Evolutionary conservation across 2,113 vertebrate genomes (phyloP).

Genomic region (Myrmecophaga tridactyla): DNA sequence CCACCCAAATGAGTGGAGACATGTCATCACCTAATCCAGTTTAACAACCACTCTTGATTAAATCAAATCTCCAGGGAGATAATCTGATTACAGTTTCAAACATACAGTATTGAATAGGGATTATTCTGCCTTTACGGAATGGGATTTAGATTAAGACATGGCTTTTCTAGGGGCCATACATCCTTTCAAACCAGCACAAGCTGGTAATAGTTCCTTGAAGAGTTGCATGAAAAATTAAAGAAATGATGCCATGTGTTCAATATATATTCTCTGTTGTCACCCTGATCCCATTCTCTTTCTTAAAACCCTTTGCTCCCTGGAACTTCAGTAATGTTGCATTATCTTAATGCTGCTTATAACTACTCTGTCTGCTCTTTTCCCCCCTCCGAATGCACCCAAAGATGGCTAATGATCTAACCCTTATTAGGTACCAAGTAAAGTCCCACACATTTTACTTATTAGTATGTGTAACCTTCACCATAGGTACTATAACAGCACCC

Average conservation of each 20-base stretch:
- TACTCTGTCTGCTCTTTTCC: background rate
- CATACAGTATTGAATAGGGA: too few species aligned
- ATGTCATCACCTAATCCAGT: too few species aligned
- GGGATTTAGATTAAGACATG: too few species aligned
- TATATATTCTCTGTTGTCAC: background rate
- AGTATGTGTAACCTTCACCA: background rate
- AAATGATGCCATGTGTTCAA: rapidly evolving
- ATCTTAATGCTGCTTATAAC: background rate
- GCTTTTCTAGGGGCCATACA: too few species aligned
- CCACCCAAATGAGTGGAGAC: too few species aligned
- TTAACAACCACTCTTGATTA: too few species aligned
- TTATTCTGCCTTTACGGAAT: too few species aligned
- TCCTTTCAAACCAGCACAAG: too few species aligned
- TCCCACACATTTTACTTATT: background rate
- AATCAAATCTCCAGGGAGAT: too few species aligned
- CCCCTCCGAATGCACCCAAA: background rate
- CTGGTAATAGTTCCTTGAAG: background rate
- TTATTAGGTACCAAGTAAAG: background rate
- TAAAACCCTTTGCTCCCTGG: background rate
- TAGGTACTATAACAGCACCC: background rate
- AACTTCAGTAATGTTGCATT: background rate
- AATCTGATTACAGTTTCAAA: too few species aligned
- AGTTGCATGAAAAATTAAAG: background rate
- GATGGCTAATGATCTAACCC: rapidly evolving
- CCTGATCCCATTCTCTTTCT: background rate